Evolutionary conservation across 2,888 invertebrate genomes (phyloP).

Genomic region (Ceramica pisi): DNA sequence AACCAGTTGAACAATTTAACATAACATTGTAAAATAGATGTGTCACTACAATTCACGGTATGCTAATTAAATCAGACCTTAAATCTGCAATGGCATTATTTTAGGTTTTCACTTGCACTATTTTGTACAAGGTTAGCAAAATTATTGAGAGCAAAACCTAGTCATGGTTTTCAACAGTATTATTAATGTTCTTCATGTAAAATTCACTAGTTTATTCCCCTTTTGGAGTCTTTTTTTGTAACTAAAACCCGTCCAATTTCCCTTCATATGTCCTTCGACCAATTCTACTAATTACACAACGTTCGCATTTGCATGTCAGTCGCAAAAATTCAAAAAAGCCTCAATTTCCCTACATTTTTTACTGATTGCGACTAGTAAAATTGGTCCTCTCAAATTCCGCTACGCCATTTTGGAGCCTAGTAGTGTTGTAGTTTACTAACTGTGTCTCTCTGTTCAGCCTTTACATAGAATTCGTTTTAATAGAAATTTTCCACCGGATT

Average conservation of each 20-base stretch:
- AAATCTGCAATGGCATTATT: conserved; percentile 14
- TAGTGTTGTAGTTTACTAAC: neutral
- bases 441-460: no score
- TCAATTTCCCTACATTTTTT: no score
- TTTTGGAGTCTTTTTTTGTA: no score
- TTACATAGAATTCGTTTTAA: neutral
- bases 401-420: neutral
- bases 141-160: neutral
- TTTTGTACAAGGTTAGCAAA: neutral
- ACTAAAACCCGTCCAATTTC: no score
- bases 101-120: conserved; percentile 21
- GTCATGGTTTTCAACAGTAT: neutral
- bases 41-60: conserved; percentile 35
- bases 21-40: conserved; percentile 34
- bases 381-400: no score
- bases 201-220: neutral
- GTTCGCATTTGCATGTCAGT: no score
- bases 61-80: conserved; percentile 46
- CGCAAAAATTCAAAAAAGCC: no score
- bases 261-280: no score
- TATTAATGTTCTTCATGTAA: no score
- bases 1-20: conserved; percentile 33
- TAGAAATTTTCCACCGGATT: neutral
- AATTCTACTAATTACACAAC: no score
- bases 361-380: no score